Evolutionary conservation across 2,797 vertebrate genomes (phyloP).

Genomic region (Periparus ater): DNA sequence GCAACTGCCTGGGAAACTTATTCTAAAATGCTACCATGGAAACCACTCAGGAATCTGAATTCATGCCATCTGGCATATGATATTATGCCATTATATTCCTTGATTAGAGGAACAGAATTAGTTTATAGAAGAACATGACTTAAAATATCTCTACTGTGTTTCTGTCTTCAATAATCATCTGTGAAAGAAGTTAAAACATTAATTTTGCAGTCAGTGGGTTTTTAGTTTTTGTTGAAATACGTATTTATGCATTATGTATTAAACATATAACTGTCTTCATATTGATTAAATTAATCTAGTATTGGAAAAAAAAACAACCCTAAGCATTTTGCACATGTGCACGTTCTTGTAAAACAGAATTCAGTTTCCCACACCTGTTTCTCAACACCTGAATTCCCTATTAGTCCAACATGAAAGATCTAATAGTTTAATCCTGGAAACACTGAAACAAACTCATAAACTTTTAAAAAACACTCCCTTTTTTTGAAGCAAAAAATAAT

Average conservation of each 20-base stretch:
- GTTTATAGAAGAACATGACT: constrained; percentile 43
- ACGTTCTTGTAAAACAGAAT: not conserved
- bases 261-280: not conserved
- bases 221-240: not conserved
- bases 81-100: constrained; percentile 41
- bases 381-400: not conserved
- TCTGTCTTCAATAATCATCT: constrained; percentile 13
- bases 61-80: constrained; percentile 25
- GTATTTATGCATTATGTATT: not conserved
- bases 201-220: not conserved
- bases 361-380: not conserved
- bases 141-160: constrained; percentile 47
- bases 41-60: constrained; percentile 47
- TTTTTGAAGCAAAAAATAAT: not conserved
- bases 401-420: not conserved
- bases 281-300: not conserved
- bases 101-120: constrained; percentile 45
- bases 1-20: constrained; percentile 34
- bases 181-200: not conserved
- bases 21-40: constrained; percentile 56
- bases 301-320: not conserved
- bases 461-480: not conserved
- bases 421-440: not conserved
- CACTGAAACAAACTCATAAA: not conserved
- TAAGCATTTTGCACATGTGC: not conserved